Conservation (phyloP, 2,888 invertebrate species). For the Meandrusa payeni region DNA sequence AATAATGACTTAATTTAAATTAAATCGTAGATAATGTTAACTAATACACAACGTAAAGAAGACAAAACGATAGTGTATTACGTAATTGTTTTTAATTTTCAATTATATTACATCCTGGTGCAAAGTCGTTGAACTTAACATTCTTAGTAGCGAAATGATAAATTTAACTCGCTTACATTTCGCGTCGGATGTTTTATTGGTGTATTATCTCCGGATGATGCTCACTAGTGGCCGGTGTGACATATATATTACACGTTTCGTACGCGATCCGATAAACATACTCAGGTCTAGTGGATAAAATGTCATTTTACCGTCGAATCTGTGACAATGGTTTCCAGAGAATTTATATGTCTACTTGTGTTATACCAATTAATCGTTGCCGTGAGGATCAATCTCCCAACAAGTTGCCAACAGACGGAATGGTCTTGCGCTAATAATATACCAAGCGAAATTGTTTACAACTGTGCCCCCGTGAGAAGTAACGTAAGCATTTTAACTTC, state of each 20-base stretch:
- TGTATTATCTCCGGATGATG: slow-evolving; percentile 55
- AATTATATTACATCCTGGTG: slow-evolving; percentile 5
- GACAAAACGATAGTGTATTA: too few species aligned
- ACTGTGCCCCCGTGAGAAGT: slow-evolving; percentile 46
- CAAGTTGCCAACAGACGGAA: slow-evolving; percentile 58
- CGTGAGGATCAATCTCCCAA: slow-evolving; percentile 64
- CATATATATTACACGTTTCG: slow-evolving; percentile 44
- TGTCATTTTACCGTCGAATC: slow-evolving; percentile 27
- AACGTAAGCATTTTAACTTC: slow-evolving; percentile 51
- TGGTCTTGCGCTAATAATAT: slow-evolving; percentile 67
- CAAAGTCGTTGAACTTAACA: slow-evolving; percentile 23
- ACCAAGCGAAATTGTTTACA: slow-evolving; percentile 57
- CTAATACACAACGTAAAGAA: too few species aligned
- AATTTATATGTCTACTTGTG: slow-evolving; percentile 32
- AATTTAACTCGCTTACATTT: slow-evolving; percentile 32
- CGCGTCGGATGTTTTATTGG: slow-evolving; percentile 39
- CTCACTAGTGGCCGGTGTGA: slow-evolving; percentile 46
- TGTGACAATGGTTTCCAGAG: slow-evolving; percentile 38
- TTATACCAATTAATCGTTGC: slow-evolving; percentile 39
- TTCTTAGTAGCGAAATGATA: slow-evolving; percentile 20
- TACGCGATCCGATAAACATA: slow-evolving; percentile 37
- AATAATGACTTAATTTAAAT: too few species aligned
- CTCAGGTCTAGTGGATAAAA: slow-evolving; percentile 28
- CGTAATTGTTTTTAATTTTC: slow-evolving; percentile 10
- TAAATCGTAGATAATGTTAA: too few species aligned